Evolutionary conservation across 2,888 invertebrate species (phyloP), one percentile per base, ranked within the genome.

Genomic region (Pantelozetes paolii): DNA sequence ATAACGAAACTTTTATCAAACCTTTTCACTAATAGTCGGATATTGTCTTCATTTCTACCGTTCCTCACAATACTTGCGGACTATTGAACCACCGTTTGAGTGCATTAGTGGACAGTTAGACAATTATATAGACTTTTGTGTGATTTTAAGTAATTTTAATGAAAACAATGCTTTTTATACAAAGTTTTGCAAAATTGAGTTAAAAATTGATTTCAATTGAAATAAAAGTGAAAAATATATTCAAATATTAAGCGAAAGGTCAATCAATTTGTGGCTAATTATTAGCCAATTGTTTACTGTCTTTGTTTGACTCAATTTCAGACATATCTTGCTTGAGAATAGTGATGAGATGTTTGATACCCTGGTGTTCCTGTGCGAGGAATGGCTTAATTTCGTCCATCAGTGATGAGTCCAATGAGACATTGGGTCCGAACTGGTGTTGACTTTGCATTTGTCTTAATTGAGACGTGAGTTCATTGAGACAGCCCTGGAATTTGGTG

Each of bases 401-500:
- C 32, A 86, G 83, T 62, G 84, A 81, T 2, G 84, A 83, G 80
- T 94, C 92, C 82, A 95, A 87, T 75, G 89, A 88, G 80, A 94
- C 95, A 75, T 36, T 48, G 15, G 54, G 26, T 11, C 48, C 54
- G 6, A 54, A 28, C 26, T 71, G 74, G 59, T 81, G 79, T 75
- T 83, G 82, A 76, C 81, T 82, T 79, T 83, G 83, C 82, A 83
- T 82, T 69, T 76, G 76, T 64, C 83, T 77, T 42, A 94, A 89
- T 78, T 93, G 92, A 20, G 94, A 92, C 77, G 94, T 85, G 79
- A 96, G 84, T 84, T 96, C 95, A 82, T 92, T 93, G 74, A 96
- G 85, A 72, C 94, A 90, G 75, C 94, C 94, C 83, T 94, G 94
- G 81, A 92, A 93, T 78, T 96, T 91, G 54, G 94, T 92, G 40